Percentiles rank a stretch among this genome's conserved stretches.
phyloP scores from a whole-genome alignment of 2,888 invertebrate genomes.

The Troides aeacus region DNA sequence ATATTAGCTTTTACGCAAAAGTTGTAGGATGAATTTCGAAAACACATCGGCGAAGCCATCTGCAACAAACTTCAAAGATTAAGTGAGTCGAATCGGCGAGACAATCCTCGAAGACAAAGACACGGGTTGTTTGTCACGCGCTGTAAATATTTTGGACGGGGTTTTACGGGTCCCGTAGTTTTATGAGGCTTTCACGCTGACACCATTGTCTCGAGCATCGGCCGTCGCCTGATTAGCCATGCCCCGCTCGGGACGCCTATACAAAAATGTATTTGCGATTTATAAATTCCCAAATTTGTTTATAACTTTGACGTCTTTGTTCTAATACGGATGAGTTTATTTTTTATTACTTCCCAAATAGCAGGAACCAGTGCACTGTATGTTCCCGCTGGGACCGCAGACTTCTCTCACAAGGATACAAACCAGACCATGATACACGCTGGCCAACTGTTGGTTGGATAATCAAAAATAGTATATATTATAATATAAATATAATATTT shows the following conservation, averaged over 20 bases:
- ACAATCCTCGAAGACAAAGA: constrained; percentile 70
- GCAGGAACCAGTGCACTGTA: not conserved
- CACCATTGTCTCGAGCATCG: constrained; percentile 64
- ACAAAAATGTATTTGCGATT: constrained; percentile 35
- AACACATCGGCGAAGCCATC: constrained; percentile 40
- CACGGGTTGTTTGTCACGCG: constrained; percentile 69
- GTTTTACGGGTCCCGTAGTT: constrained; percentile 68
- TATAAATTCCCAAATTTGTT: constrained; percentile 34
- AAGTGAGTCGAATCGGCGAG: constrained; percentile 68
- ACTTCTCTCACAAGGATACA: too few relatives aligned
- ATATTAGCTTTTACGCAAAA: constrained; percentile 6
- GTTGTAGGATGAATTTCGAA: constrained; percentile 41
- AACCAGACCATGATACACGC: too few relatives aligned
- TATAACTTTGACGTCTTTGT: constrained; percentile 32
- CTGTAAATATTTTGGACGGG: constrained; percentile 77
- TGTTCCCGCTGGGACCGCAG: not conserved
- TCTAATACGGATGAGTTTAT: constrained; percentile 10
- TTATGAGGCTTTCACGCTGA: constrained; percentile 73
- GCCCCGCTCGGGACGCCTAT: constrained; percentile 49
- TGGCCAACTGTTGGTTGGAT: too few relatives aligned
- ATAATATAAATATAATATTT: too few relatives aligned
- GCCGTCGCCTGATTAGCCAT: constrained; percentile 62
- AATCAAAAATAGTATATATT: too few relatives aligned
- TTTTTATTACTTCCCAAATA: not conserved
- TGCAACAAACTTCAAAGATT: constrained; percentile 56